Evolutionary conservation across 35 echinoderm and acorn worm species (phyloP), one percentile per base, ranked within the genome.

Genomic region (Holothuria glaberrima): DNA sequence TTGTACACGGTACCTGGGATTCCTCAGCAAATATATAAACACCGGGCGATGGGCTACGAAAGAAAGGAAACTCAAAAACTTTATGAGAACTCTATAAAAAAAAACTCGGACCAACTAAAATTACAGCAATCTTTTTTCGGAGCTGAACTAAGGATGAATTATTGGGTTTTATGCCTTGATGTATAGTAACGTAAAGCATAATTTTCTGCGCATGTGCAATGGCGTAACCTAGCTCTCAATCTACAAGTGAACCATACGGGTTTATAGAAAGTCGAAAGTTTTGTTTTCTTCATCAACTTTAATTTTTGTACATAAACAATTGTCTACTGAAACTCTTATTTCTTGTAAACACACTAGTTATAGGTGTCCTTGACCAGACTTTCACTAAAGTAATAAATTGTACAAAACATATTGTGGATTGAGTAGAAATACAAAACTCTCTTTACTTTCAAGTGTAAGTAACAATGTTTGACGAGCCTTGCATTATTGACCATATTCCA

Each of bases 181-280:
- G 44, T 78, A 78, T 22, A 78, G 44, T 26, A 52, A 25, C 18
- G 41, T 54, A 54, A 14, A 78, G 38, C 44, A 24, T 78, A 78
- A 38, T 25, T 38, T 48, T 78, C 26, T 78, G 74, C 74, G 38
- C 74, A 78, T 78, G 74, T 78, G 74, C 74, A 78, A 78, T 78
- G 35, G 20, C 44, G 35, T 48, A 48, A 52, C 74, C 44, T 78
- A 54, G 50, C 50, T 54, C 20, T 78, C 38, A 34, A 41, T 27
- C 19, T 75, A 75, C 9, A 31, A 41, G 44, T 22, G 29, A 78
- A 48, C 74, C 38, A 54, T 48, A 78, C 35, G 74, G 74, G 74
- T 78, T 78, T 21, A 22, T 75, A 75, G 12, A 9, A 9, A 54
- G 12, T 12, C 16, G 50, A 54, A 54, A 14, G 5, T 9, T 54